A percentile compares a stretch with the other conserved stretches of the same genome.
phyloP scores from a whole-genome alignment of 1,140 invertebrate genomes.

The Danaus melanippus region DNA sequence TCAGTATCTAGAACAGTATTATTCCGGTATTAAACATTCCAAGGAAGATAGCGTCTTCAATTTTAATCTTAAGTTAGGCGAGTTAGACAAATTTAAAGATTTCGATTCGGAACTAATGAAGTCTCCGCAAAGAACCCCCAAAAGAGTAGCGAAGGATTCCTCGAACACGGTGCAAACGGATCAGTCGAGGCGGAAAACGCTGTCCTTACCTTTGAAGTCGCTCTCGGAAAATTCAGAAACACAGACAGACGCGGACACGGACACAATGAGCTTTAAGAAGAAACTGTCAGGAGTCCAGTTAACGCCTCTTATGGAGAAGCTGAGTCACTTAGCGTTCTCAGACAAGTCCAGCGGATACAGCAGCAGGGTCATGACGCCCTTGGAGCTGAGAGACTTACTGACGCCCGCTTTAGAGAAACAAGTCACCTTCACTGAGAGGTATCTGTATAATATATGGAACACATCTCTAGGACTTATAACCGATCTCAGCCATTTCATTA shows the following conservation, averaged over 20 bases:
- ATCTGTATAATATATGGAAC: too few species aligned
- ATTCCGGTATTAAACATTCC: slow-evolving; percentile 66
- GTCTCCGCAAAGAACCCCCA: slow-evolving; percentile 55
- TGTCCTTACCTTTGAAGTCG: slow-evolving; percentile 81
- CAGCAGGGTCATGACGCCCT: slow-evolving; percentile 77
- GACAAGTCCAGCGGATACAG: slow-evolving; percentile 80
- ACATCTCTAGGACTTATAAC: too few species aligned
- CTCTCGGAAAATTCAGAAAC: slow-evolving; percentile 68
- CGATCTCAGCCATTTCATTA: too few species aligned
- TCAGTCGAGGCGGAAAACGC: slow-evolving; percentile 75
- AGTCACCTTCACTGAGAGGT: slow-evolving; percentile 54
- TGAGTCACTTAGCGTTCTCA: slow-evolving; percentile 80
- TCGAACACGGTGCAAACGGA: slow-evolving; percentile 46
- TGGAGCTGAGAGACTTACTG: slow-evolving; percentile 74
- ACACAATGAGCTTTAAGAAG: slow-evolving; percentile 63
- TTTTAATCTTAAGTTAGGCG: slow-evolving; percentile 53
- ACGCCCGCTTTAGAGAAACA: slow-evolving; percentile 55
- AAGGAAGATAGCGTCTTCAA: slow-evolving; percentile 70
- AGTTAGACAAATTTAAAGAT: slow-evolving; percentile 63
- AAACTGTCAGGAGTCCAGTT: slow-evolving; percentile 76
- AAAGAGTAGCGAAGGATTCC: slow-evolving; percentile 54
- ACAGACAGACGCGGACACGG: slow-evolving; percentile 57
- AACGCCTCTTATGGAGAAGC: slow-evolving; percentile 87
- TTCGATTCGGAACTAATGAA: slow-evolving; percentile 63
- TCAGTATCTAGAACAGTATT: slow-evolving; percentile 76